A percentile compares a stretch with the other conserved stretches of the same genome.
Evolutionary conservation across 2,888 invertebrate species (phyloP).

Genomic region (Phytoseiulus persimilis): DNA sequence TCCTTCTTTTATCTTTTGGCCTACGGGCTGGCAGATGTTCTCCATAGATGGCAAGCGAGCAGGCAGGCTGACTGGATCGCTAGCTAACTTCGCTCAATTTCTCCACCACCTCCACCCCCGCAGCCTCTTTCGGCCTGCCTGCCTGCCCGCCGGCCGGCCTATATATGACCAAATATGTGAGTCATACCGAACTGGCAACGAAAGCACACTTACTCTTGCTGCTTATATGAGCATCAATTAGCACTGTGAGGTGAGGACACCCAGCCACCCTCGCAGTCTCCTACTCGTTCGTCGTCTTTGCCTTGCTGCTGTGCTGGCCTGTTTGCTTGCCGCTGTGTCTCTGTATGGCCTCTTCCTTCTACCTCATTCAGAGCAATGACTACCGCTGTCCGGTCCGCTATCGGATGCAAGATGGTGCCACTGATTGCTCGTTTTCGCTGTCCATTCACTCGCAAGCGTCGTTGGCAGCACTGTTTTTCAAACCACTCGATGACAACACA

Average conservation of each 20-base stretch:
- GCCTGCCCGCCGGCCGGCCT: background rate
- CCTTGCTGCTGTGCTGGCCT: background rate
- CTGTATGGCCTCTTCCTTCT: background rate
- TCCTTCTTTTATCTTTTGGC: background rate
- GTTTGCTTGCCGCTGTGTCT: background rate
- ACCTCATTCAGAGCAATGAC: background rate
- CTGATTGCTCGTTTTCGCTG: background rate
- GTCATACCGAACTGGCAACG: background rate
- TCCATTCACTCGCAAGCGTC: background rate
- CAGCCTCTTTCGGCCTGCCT: background rate
- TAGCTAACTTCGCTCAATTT: background rate
- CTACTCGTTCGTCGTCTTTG: background rate
- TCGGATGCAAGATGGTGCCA: background rate
- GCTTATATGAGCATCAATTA: constrained; percentile 5
- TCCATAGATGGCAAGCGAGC: background rate
- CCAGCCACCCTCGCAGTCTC: background rate
- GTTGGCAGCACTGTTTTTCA: background rate
- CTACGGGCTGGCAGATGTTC: constrained; percentile 5
- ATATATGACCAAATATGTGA: constrained; percentile 5
- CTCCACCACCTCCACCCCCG: background rate
- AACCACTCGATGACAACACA: background rate
- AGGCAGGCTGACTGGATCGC: background rate
- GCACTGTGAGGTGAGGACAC: constrained; percentile 5
- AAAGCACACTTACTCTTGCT: constrained; percentile 5
- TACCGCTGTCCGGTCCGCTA: background rate